Evolutionary conservation across 2,888 invertebrate species (phyloP), one percentile per base, ranked within the genome.

Genomic region (Cosmorhoe ocellata): DNA sequence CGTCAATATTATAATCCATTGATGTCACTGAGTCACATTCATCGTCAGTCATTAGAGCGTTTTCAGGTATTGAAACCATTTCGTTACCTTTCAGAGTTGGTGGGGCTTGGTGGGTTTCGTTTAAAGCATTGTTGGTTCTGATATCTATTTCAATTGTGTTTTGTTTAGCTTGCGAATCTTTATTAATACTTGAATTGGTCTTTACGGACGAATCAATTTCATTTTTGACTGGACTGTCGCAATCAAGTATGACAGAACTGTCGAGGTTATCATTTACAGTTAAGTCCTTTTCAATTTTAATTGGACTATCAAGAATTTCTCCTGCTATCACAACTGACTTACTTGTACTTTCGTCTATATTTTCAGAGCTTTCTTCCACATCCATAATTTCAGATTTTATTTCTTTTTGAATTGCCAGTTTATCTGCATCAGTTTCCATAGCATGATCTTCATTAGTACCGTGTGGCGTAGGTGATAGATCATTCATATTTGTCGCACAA

Each of bases 31-130:
- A 41, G 13, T 48, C 44, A 30, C 13, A 22, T 6, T 32, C 42
- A 32, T 47, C 33, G 13, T 46, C 39, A 6, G 22, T 40, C n/a
- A 14, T 32, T 3, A 39, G 34, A 26, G 12, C 22, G 27, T 51
- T 52, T 40, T 56, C 49, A 13, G 56, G 45, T 39, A 51, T 51
- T 30, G 48, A 41, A 37, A 58, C 43, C 27, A 51, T 58, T 47
- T 54, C 48, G 44, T 51, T 36, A 11, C 11, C 1, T 9, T 41
- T 51, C 1, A 30, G 41, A 22, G 36, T 18, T 7, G 46, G 37
- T 24, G 41, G 46, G 7, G 41, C 8, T 32, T 12, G 9, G 1
- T 10, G 8, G 22, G 27, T 32, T 37, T 26, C 13, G 13, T 33
- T 3, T 11, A 8, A 27, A 33, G 1, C n/a, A 13, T 27, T 26